Conservation (phyloP, 2,888 invertebrate genomes). For the Drosophila kuntzei region DNA sequence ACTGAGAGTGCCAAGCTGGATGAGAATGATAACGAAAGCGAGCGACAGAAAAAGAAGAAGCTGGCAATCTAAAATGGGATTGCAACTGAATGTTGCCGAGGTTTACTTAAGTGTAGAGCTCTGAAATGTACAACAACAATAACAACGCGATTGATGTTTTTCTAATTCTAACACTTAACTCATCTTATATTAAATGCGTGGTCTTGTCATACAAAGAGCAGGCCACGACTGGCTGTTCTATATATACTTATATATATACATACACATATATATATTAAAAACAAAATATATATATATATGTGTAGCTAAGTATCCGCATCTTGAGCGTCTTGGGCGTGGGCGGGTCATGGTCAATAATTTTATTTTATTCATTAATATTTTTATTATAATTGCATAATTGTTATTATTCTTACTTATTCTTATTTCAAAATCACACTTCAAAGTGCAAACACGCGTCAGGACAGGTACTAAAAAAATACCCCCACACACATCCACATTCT, state of each 20-base stretch:
- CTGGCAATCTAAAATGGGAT: slow-evolving; percentile 29
- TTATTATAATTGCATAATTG: slow-evolving; percentile 43
- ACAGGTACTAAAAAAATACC: slow-evolving; percentile 9
- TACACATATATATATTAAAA: slow-evolving; percentile 13
- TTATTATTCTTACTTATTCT: slow-evolving; percentile 31
- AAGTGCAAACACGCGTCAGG: slow-evolving; percentile 3
- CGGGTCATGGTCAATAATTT: slow-evolving; percentile 53
- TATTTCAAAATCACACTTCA: slow-evolving; percentile 23
- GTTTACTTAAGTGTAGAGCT: slow-evolving; percentile 40
- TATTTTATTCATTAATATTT: slow-evolving; percentile 49
- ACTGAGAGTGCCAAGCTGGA: slow-evolving; percentile 83
- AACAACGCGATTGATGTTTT: slow-evolving; percentile 26
- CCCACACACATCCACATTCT: background rate
- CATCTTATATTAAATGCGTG: slow-evolving; percentile 60
- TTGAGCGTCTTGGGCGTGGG: slow-evolving; percentile 65
- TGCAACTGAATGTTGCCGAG: background rate
- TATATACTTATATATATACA: slow-evolving; percentile 37
- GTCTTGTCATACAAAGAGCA: slow-evolving; percentile 59
- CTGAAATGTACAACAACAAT: slow-evolving; percentile 31
- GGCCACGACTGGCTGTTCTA: slow-evolving; percentile 60
- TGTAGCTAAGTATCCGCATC: slow-evolving; percentile 49
- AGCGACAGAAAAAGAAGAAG: slow-evolving; percentile 74
- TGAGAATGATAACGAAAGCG: slow-evolving; percentile 80
- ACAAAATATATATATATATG: slow-evolving; percentile 23
- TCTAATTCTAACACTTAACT: slow-evolving; percentile 55